Conservation (phyloP, 2,888 invertebrate genomes). For the Drosophila monieri region DNA sequence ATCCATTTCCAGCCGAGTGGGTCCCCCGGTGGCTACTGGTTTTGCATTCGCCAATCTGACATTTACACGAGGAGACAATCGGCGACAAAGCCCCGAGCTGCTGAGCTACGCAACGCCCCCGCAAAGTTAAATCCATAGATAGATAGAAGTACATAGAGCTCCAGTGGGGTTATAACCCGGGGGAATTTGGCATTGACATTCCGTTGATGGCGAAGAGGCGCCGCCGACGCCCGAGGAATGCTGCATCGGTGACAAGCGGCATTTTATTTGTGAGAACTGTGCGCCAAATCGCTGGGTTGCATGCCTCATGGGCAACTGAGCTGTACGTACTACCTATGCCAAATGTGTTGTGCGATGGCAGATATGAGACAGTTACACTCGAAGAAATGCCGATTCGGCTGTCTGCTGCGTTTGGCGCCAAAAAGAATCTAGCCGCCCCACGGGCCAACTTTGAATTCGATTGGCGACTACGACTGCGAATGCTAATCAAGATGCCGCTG, state of each 20-base stretch:
- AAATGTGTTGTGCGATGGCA: conserved; percentile 57
- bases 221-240: conserved; percentile 48
- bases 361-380: conserved; percentile 50
- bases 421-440: conserved; percentile 49
- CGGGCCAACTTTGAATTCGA: conserved; percentile 38
- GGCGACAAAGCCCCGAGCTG: conserved; percentile 65
- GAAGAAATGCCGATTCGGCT: conserved; percentile 26
- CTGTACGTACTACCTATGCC: conserved; percentile 45
- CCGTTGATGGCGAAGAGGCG: conserved; percentile 34
- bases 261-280: conserved; percentile 74
- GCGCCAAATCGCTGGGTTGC: conserved; percentile 56
- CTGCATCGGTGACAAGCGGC: conserved; percentile 40
- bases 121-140: background rate
- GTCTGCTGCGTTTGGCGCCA: conserved; percentile 47
- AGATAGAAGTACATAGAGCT: background rate
- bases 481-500: conserved; percentile 72
- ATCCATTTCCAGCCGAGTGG: conserved; percentile 69
- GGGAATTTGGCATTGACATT: conserved; percentile 43
- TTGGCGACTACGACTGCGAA: conserved; percentile 40
- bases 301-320: conserved; percentile 62
- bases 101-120: conserved; percentile 73
- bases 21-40: conserved; percentile 60
- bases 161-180: background rate
- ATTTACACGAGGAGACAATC: conserved; percentile 71
- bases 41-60: conserved; percentile 68